A percentile compares a stretch with the other conserved stretches of the same genome.
phyloP scores from a whole-genome alignment of 2,113 vertebrate genomes.

The Trichomycterus rosablanca region DNA sequence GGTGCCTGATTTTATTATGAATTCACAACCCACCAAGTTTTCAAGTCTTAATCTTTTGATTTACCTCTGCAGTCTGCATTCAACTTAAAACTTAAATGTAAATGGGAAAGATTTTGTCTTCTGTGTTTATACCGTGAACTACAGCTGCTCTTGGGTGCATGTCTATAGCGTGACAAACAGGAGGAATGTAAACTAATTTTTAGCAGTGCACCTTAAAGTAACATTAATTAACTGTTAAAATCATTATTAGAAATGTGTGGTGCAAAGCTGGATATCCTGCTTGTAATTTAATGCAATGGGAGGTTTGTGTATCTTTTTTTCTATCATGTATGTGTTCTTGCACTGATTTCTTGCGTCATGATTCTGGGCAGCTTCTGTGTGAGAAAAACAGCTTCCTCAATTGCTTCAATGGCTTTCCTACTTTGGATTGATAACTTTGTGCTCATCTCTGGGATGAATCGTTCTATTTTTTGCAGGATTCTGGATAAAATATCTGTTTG shows the following conservation, averaged over 20 bases:
- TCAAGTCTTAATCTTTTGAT: background rate
- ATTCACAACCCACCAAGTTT: background rate
- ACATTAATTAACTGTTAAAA: no score
- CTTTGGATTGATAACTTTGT: background rate
- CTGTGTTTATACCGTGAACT: no score
- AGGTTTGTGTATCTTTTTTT: background rate
- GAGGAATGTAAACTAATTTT: no score
- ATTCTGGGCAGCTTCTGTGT: background rate
- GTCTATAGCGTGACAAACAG: no score
- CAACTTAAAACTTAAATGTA: no score
- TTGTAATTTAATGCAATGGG: background rate
- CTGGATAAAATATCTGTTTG: no score
- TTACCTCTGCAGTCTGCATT: background rate
- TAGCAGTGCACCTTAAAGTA: no score
- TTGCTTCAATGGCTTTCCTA: background rate
- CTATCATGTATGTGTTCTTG: constrained; percentile 18
- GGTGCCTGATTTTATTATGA: background rate
- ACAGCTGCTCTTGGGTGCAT: no score
- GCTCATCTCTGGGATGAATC: background rate
- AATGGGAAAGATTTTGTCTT: no score
- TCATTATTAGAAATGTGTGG: no score
- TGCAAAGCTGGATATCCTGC: constrained; percentile 1
- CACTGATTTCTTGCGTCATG: constrained; percentile 25
- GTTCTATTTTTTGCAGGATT: no score
- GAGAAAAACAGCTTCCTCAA: background rate